Evolutionary conservation across 2,888 invertebrate species (phyloP).

Genomic region (Eupithecia vulgata): DNA sequence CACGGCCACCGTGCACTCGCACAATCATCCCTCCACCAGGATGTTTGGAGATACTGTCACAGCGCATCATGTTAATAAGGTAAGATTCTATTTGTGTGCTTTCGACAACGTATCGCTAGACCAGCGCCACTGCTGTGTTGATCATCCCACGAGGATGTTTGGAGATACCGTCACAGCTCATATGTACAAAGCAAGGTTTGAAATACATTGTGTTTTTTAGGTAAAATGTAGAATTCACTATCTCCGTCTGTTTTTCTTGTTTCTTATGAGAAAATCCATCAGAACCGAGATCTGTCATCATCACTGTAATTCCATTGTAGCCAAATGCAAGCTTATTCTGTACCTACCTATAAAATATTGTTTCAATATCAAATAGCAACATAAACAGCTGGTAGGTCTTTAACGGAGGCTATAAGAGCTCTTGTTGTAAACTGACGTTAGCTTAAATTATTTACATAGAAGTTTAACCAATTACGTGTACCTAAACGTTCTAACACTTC

Average conservation of each 20-base stretch:
- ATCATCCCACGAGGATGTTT: too few relatives aligned
- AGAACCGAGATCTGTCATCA: too few relatives aligned
- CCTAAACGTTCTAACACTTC: neutral
- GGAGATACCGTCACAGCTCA: too few relatives aligned
- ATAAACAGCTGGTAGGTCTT: too few relatives aligned
- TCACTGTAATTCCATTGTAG: too few relatives aligned
- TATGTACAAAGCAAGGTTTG: neutral
- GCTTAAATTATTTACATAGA: neutral
- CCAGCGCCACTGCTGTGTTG: too few relatives aligned
- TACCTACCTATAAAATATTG: too few relatives aligned
- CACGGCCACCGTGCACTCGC: slow-evolving; percentile 66
- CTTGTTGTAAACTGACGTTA: neutral
- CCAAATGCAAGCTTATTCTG: too few relatives aligned
- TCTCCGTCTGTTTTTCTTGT: too few relatives aligned
- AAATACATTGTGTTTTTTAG: neutral
- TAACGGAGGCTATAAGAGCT: neutral
- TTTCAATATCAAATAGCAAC: too few relatives aligned
- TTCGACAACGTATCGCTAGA: neutral
- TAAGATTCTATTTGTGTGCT: slow-evolving; percentile 35
- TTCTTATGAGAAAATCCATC: too few relatives aligned
- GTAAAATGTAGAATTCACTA: too few relatives aligned
- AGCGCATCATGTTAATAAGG: slow-evolving; percentile 77
- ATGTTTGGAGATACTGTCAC: slow-evolving; percentile 89
- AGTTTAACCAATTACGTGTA: neutral
- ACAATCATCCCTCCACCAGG: slow-evolving; percentile 85